phyloP scores from a whole-genome alignment of 1,140 invertebrate species.

The Apis dorsata region DNA sequence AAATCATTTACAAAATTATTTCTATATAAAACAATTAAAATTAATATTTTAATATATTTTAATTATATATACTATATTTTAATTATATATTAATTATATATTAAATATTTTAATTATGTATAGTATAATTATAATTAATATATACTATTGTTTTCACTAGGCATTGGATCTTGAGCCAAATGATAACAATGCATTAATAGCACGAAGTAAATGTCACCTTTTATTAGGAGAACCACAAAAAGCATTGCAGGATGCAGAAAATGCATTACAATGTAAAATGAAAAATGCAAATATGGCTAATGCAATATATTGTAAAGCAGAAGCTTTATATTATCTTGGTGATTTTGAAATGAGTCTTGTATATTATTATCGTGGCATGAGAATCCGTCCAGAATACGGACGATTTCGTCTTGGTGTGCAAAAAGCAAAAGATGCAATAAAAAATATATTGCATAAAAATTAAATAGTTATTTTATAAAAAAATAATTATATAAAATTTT shows the following conservation, averaged over 20 bases:
- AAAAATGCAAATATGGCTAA: conserved; percentile 89
- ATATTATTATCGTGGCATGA: conserved; percentile 92
- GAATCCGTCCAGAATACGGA: conserved; percentile 90
- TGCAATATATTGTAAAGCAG: conserved; percentile 95
- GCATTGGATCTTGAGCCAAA: conserved; percentile 91
- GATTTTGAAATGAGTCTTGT: conserved; percentile 96
- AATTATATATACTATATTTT: no score
- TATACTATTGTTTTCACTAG: conserved; percentile 80
- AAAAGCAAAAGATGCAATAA: conserved; percentile 96
- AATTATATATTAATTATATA: background rate
- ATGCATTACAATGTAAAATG: conserved; percentile 82
- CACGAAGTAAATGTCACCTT: conserved; percentile 94
- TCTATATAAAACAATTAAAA: background rate
- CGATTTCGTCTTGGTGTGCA: conserved; percentile 94
- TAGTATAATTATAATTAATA: conserved; percentile 4
- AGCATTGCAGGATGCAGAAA: conserved; percentile 92
- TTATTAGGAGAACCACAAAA: conserved; percentile 91
- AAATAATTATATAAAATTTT: background rate
- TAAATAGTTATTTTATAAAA: background rate
- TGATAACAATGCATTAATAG: conserved; percentile 92
- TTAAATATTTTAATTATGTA: background rate
- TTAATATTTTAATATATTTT: no score
- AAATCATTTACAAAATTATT: background rate
- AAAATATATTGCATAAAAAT: conserved; percentile 84
- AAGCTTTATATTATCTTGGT: conserved; percentile 94